Evolutionary conservation across 2,113 vertebrate species (phyloP), one percentile per base, ranked within the genome.

Genomic region (Myiozetetes cayanensis): DNA sequence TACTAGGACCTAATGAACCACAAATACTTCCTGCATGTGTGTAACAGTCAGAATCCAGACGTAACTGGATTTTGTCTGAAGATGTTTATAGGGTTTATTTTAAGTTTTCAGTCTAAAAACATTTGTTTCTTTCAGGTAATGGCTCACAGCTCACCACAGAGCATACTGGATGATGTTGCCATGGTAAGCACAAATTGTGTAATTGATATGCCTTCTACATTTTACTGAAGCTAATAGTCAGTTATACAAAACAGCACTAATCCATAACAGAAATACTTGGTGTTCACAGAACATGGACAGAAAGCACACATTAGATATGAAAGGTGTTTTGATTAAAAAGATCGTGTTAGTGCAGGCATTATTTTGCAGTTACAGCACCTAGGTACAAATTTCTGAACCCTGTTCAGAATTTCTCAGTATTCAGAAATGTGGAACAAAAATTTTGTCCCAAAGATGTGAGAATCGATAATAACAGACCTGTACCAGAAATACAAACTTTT

Each of bases 141-240:
- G 99, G 99, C 99, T 96, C 99, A 99, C 97, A 99, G 99, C 96
- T 99, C 99, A 73, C 99, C 99, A 33, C 99, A 99, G 94, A 99
- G 98, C 93, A 99, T 99, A 97, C 96, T 99, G 97, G 99, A 99
- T 97, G 99, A 99, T 95, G 99, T 99, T 96, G 99, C 99, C 56
- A 99, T 99, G 99, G 99, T 99, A 98, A 99, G 99, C 97, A 90
- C 76, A 67, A 93, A 81, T 72, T 94, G 37, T 47, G 25, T 70
- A 59, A 78, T 46, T 79, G 35, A 66, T 37, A 50, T 0, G 43
- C 21, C 7, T 78, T 74, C 12, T 82, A n/a, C 4, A 14, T 33
- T 58, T 61, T 39, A 53, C 31, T 73, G 85, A 88, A 87, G 47
- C 35, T 68, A 41, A 22, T 25, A 62, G 28, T 55, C 47, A 78